Percentiles rank a stretch among this genome's conserved stretches.
Evolutionary conservation across 2,113 vertebrate genomes (phyloP).

Genomic region (Collichthys lucidus): DNA sequence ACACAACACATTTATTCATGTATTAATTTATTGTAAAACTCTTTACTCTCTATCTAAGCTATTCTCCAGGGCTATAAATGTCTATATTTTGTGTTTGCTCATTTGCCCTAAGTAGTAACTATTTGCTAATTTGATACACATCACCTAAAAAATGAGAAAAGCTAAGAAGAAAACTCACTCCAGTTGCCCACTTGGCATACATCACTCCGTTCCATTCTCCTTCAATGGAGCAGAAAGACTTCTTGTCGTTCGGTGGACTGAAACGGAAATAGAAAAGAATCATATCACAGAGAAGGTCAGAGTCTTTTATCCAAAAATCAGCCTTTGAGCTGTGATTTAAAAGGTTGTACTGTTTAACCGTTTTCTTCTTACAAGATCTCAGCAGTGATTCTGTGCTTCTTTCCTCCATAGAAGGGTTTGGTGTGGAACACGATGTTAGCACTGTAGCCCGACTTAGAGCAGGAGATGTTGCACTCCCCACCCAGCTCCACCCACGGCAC

Average conservation of each 20-base stretch:
- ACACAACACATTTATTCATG: not conserved
- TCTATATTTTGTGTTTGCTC: not conserved
- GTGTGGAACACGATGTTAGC: conserved; percentile 97
- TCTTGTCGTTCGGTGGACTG: conserved; percentile 97
- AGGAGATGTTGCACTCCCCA: conserved; percentile 96
- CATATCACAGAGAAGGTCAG: not conserved
- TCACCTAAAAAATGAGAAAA: not conserved
- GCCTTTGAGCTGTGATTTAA: not conserved
- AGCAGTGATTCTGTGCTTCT: conserved; percentile 98
- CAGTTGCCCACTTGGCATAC: conserved; percentile 93
- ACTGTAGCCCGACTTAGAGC: conserved; percentile 96
- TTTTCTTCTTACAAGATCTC: conserved; percentile 94
- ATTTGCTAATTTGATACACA: not conserved
- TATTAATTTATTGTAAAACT: not conserved
- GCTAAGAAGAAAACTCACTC: conserved; percentile 85
- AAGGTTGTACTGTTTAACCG: not conserved
- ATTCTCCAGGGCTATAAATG: not conserved
- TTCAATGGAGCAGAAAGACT: conserved; percentile 95
- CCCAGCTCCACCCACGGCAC: conserved; percentile 99
- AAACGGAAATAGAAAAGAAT: conserved; percentile 29
- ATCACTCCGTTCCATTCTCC: conserved; percentile 99
- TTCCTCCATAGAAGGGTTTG: conserved; percentile 98
- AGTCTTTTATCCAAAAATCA: not conserved
- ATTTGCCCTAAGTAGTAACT: not conserved
- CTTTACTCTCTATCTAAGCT: no score